Conservation (phyloP, 2,113 vertebrate species). For the human region GRCh38 chr1:68897501-68898000, state of each 20-base stretch:
- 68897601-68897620: neutral
- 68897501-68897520: neutral
- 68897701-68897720: constrained; percentile 16
- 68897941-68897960: neutral
- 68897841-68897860: constrained; percentile 39
- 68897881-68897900: neutral
- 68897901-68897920: neutral
- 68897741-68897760: neutral
- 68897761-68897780: constrained; percentile 34
- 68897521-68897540: neutral
- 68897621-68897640: neutral
- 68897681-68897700: neutral
- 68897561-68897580: neutral
- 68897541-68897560: neutral
- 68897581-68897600: neutral
- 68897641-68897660: neutral
- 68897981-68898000: neutral
- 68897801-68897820: constrained; percentile 6
- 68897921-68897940: constrained; percentile 24
- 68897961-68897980: neutral
- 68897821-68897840: neutral
- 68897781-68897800: neutral
- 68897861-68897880: constrained; percentile 55
- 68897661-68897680: neutral
- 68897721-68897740: constrained; percentile 32